These are phyloP conservation scores for Ischnus inquisitorius DNA, from an alignment of 2,888 invertebrate species.

Conservation along the genomic window DNA sequence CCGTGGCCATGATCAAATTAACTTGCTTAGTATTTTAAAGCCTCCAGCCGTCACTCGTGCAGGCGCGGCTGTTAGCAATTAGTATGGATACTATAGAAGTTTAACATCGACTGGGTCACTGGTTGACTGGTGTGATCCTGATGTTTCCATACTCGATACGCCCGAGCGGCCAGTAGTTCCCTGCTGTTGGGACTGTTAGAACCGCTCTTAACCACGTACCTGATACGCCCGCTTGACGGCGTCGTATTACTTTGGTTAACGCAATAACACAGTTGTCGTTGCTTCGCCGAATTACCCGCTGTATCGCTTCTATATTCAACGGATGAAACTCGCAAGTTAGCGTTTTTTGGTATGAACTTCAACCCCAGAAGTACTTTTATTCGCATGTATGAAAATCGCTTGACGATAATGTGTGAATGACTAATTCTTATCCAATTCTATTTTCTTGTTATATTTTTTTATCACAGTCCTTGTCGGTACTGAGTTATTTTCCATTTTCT, in stretches of 20 bases:
- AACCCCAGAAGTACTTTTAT: not conserved
- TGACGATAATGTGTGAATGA: too few relatives aligned
- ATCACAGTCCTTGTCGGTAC: too few relatives aligned
- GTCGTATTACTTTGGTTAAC: too few relatives aligned
- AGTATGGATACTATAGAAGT: slow-evolving; percentile 30
- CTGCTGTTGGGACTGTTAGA: not conserved
- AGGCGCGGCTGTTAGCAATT: slow-evolving; percentile 25
- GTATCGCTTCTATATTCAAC: too few relatives aligned
- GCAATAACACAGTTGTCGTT: too few relatives aligned
- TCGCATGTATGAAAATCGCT: too few relatives aligned
- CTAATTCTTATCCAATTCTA: too few relatives aligned
- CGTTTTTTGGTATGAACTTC: not conserved
- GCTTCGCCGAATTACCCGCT: too few relatives aligned
- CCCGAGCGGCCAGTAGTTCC: not conserved
- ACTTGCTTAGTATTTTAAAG: slow-evolving; percentile 62
- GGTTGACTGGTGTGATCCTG: not conserved
- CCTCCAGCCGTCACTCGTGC: slow-evolving; percentile 56
- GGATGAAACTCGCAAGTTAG: too few relatives aligned
- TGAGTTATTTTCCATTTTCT: too few relatives aligned
- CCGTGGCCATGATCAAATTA: slow-evolving; percentile 65
- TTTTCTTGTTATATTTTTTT: too few relatives aligned
- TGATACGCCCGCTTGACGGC: not conserved
- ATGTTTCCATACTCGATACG: slow-evolving; percentile 9
- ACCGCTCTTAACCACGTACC: not conserved
- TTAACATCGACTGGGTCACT: slow-evolving; percentile 50